Evolutionary conservation across 2,888 invertebrate species (phyloP).

Genomic region (Leptarthrus brevirostris): DNA sequence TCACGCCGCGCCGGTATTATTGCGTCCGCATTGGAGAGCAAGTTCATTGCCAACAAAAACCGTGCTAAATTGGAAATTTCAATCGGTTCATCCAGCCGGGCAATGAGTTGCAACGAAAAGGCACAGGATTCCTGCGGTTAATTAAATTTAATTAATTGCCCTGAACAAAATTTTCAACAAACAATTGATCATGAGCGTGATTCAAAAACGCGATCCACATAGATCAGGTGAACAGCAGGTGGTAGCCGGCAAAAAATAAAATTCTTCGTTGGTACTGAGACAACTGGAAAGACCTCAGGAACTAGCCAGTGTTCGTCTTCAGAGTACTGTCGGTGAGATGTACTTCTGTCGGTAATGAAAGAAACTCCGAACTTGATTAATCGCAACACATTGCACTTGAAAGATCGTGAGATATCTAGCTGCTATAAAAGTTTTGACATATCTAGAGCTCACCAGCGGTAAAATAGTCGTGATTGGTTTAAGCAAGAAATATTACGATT

Average conservation of each 20-base stretch:
- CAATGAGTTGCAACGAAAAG: background rate
- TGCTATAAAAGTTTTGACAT: constrained; percentile 38
- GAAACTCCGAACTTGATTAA: constrained; percentile 39
- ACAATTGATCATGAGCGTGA: constrained; percentile 39
- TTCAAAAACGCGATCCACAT: constrained; percentile 32
- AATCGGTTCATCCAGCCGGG: constrained; percentile 8
- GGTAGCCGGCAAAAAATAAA: constrained; percentile 30
- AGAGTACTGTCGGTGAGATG: too few relatives aligned
- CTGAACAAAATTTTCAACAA: constrained; percentile 10
- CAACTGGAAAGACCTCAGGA: constrained; percentile 21
- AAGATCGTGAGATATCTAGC: constrained; percentile 38
- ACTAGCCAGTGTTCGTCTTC: background rate
- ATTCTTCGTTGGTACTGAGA: constrained; percentile 9
- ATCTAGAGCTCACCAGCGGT: constrained; percentile 35
- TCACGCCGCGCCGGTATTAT: background rate
- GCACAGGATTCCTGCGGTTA: constrained; percentile 38
- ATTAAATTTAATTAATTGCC: constrained; percentile 47
- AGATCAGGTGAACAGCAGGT: constrained; percentile 46
- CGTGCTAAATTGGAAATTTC: constrained; percentile 33
- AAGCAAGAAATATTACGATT: background rate
- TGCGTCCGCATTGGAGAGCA: constrained; percentile 1
- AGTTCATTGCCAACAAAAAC: constrained; percentile 44
- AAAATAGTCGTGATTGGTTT: constrained; percentile 15
- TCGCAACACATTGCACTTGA: constrained; percentile 28
- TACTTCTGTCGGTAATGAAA: too few relatives aligned